Conservation (phyloP, 2,888 invertebrate genomes). For the Gerris lacustris region DNA sequence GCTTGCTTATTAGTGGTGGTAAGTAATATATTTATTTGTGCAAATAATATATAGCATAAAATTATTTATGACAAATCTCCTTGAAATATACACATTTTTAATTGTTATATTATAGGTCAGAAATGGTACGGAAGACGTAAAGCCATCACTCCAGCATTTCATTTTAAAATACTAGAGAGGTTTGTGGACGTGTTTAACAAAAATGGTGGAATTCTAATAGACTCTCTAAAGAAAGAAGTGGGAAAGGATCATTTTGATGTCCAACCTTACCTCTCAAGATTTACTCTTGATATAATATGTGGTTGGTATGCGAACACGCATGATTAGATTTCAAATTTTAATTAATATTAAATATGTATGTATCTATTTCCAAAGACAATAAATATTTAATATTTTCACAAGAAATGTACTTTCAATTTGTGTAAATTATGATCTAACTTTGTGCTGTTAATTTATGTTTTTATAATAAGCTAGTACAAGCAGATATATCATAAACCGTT, state of each 20-base stretch:
- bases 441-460: too few relatives aligned
- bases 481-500: too few relatives aligned
- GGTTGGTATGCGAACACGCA: slow-evolving; percentile 14
- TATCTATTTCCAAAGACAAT: neutral
- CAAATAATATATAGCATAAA: neutral
- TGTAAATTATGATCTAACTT: too few relatives aligned
- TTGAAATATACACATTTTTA: neutral
- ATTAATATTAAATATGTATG: neutral
- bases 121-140: slow-evolving; percentile 16
- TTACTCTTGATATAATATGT: slow-evolving; percentile 26
- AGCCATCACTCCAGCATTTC: slow-evolving; percentile 18
- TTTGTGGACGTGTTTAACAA: slow-evolving; percentile 18
- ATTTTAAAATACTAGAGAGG: slow-evolving; percentile 19
- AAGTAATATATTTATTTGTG: neutral
- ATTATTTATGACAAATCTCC: neutral
- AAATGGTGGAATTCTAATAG: slow-evolving; percentile 9
- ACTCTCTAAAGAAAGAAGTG: slow-evolving; percentile 7
- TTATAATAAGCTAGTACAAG: too few relatives aligned
- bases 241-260: slow-evolving; percentile 18
- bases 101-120: slow-evolving; percentile 7
- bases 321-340: neutral
- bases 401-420: neutral
- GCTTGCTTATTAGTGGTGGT: neutral
- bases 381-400: too few relatives aligned
- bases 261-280: slow-evolving; percentile 17